Base-by-base conservation (phyloP, 2,797 vertebrate genomes). In the Onychomys leucogaster region DNA sequence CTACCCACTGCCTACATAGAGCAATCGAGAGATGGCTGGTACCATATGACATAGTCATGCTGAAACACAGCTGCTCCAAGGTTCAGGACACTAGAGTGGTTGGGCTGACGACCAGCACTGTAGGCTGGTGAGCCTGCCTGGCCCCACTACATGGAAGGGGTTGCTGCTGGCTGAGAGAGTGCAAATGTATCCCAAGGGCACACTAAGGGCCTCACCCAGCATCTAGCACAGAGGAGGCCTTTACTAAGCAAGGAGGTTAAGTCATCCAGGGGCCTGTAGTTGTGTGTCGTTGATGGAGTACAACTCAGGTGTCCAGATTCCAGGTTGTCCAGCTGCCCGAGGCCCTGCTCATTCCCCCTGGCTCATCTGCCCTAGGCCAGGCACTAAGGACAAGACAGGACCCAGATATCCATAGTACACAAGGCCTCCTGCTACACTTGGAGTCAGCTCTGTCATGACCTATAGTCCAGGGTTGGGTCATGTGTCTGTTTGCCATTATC, bases 61-160 rank as follows among this genome's bases (percentile, higher is more conserved):
- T 9, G 0, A 13, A 10, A 5, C 21, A 1, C 1, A 46, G 16
- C 59, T 14, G 17, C 78, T 65, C 11, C 37, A 19, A 1, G 0
- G 61, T 23, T 63, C 10, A 2, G 13, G 29, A 14, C 11, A 32
- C 61, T 14, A 5, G 49, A 32, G 32, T 29, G 2, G 0, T 41
- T 25, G 57, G 46, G 27, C 80, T 46, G 17, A 27, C 2, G 1
- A 73, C 89, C 2, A 0, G 37, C n/a, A 37, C 80, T 1, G 4
- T 0, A 0, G 77, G 55, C 46, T 5, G 11, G 46, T 63, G 41
- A 1, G 6, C 34, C 19, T 9, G 52, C 49, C 59, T 55, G 41
- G 59, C 17, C n/a, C 46, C 9, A 19, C 2, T 25, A 16, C 7
- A 2, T 63, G 32, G 57, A 12, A 41, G 25, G 19, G 23, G 21